Evolutionary conservation across 2,888 invertebrate genomes (phyloP).

Genomic region (Eugnorisma glareosa): DNA sequence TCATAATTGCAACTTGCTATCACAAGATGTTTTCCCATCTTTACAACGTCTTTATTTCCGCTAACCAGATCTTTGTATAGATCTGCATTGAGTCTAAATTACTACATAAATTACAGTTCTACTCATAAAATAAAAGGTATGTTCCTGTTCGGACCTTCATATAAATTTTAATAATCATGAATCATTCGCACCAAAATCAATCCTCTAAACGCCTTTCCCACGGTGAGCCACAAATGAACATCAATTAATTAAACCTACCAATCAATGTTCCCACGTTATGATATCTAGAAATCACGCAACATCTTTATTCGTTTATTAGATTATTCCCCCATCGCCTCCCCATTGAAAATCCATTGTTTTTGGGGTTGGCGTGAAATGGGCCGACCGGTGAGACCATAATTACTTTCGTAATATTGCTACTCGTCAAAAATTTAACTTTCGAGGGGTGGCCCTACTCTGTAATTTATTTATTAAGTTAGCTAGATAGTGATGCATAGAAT

Average conservation of each 20-base stretch:
- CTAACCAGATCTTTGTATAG: not conserved
- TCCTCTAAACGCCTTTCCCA: constrained; percentile 77
- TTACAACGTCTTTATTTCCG: not conserved
- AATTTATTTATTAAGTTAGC: constrained; percentile 49
- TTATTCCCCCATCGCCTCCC: constrained; percentile 77
- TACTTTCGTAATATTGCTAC: constrained; percentile 78
- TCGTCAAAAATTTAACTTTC: constrained; percentile 66
- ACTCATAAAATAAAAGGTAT: not conserved
- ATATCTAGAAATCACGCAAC: constrained; percentile 90
- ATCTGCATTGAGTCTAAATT: not conserved
- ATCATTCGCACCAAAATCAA: constrained; percentile 52
- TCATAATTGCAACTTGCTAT: not conserved
- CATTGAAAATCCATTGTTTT: constrained; percentile 84
- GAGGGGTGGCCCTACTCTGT: constrained; percentile 47
- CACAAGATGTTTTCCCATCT: too few species aligned
- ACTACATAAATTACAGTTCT: not conserved
- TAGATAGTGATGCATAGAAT: constrained; percentile 35
- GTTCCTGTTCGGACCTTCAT: not conserved
- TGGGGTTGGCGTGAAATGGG: constrained; percentile 88
- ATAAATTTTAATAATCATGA: constrained; percentile 21
- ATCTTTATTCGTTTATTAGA: constrained; percentile 88
- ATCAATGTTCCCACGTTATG: constrained; percentile 89
- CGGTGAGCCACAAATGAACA: constrained; percentile 76
- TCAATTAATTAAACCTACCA: constrained; percentile 88
- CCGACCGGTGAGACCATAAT: constrained; percentile 78